Evolutionary conservation across 2,888 invertebrate species (phyloP), one percentile per base, ranked within the genome.

Genomic region (Zootermopsis nevadensis): DNA sequence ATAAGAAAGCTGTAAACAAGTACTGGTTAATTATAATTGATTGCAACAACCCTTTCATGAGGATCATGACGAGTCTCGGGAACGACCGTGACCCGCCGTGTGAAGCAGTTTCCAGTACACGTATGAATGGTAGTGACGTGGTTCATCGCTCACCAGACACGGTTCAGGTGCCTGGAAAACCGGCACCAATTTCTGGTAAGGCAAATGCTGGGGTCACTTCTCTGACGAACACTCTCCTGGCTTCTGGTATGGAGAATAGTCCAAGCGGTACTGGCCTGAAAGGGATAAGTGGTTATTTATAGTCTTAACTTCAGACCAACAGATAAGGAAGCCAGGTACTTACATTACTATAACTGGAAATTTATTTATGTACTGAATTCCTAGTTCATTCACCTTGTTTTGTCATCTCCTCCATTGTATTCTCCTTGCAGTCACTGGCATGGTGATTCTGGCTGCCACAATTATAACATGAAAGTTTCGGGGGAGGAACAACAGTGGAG

Each of bases 351-450:
- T 0, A 67, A 67, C 15, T 30, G 67, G 67, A 67, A 8, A 67
- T 15, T 66, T 33, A n/a, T 81, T 67, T n/a, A n/a, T 67, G 30
- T 27, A 27, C 4, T 67, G 22, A 67, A 48, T 19, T 3, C 19
- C 19, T 19, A 12, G 19, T 48, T 48, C 48, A 33, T 80, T 86
- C 85, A 89, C 89, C 88, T 87, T 87, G 88, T 86, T 89, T 90
- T 80, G 97, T 96, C 90, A 97, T 95, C 90, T 97, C 97, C 89
- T 98, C 98, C 93, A 98, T 96, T 83, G 96, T 96, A 85, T 95
- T 95, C 89, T 97, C 97, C 88, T 95, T 95, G 89, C 98, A 98
- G 87, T 98, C 98, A 87, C 93, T 92, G 35, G 97, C 97, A 80
- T 93, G 92, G 89, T 98, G 98, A 81, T 93, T 94, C 83, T 93